phyloP scores from a whole-genome alignment of 35 echinoderm and acorn worm species.

The Apostichopus japonicus region DNA sequence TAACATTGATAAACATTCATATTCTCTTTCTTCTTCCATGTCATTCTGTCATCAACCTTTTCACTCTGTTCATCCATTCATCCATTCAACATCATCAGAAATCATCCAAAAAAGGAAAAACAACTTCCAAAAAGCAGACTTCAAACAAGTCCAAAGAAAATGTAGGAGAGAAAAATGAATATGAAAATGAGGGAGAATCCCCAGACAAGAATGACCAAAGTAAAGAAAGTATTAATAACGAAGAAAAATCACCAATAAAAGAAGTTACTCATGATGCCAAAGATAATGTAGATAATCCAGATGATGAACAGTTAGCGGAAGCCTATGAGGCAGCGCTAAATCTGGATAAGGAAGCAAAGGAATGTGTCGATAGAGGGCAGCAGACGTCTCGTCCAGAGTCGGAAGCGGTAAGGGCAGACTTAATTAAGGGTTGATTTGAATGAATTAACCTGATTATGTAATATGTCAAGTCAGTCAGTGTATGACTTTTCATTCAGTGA shows the following conservation, averaged over 20 bases:
- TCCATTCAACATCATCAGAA: not conserved
- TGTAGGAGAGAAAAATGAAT: slow-evolving; percentile 33
- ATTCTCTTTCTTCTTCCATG: not conserved
- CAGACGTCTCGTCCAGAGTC: slow-evolving; percentile 77
- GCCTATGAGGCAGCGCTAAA: slow-evolving; percentile 34
- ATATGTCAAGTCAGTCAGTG: not conserved
- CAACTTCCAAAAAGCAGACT: slow-evolving; percentile 21
- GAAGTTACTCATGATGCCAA: not conserved
- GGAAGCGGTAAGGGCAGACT: slow-evolving; percentile 34
- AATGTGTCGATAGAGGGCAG: slow-evolving; percentile 52
- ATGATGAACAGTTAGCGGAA: slow-evolving; percentile 5
- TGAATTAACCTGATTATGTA: not conserved
- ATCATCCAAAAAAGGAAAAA: slow-evolving; percentile 38
- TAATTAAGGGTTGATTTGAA: too few species aligned
- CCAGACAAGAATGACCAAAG: slow-evolving; percentile 24
- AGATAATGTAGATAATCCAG: slow-evolving; percentile 23
- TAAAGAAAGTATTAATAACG: slow-evolving; percentile 8
- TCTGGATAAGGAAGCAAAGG: slow-evolving; percentile 36
- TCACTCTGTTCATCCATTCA: not conserved
- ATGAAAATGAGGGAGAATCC: slow-evolving; percentile 34
- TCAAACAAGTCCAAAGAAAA: slow-evolving; percentile 32
- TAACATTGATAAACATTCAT: not conserved
- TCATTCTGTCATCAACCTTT: not conserved
- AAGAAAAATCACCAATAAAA: not conserved
- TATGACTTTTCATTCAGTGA: too few species aligned